Evolutionary conservation across 2,888 invertebrate species (phyloP), one percentile per base, ranked within the genome.

Genomic region (Lingula anatina): DNA sequence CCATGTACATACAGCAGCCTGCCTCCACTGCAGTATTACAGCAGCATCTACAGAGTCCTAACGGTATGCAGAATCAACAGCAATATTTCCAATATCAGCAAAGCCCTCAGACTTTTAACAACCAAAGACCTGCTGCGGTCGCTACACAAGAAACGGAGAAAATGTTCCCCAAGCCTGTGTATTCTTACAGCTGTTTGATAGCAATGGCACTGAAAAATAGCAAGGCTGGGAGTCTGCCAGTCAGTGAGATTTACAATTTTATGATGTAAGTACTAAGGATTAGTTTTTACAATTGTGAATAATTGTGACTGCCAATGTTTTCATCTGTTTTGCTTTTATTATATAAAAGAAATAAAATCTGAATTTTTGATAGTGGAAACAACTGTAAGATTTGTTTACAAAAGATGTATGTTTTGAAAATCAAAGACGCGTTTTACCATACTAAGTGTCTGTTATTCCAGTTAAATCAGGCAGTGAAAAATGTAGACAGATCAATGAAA

Each of bases 121-220:
- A 50, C 47, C 57, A 57, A 55, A 48, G 42, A 46, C 24, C 9
- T 15, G 9, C 31, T 12, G 15, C 15, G 31, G 15, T 15, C 15
- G 9, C 31, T 9, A 31, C 21, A 25, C 24, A 50, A 50, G 20
- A 41, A 49, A 39, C 45, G 53, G 66, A 68, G 35, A 70, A 68
- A 51, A 61, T 61, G 12, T 95, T 87, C 70, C 95, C 95, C 0
- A 97, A 97, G 78, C 97, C 97, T 4, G 90, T 92, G 2, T 97
- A 95, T 79, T 96, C 96, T 15, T 97, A 97, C 77, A 94, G 94
- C 51, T 97, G 96, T 80, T 83, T 97, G 58, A 97, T 97, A 73
- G 96, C 96, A 1, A 89, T 97, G 89, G 95, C 97, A 3, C 80
- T 97, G 56, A 96, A 96, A 79, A 97, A 97, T 77, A 94, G 95